phyloP scores from a whole-genome alignment of 2,113 vertebrate species.

The Microcebus murinus region DNA sequence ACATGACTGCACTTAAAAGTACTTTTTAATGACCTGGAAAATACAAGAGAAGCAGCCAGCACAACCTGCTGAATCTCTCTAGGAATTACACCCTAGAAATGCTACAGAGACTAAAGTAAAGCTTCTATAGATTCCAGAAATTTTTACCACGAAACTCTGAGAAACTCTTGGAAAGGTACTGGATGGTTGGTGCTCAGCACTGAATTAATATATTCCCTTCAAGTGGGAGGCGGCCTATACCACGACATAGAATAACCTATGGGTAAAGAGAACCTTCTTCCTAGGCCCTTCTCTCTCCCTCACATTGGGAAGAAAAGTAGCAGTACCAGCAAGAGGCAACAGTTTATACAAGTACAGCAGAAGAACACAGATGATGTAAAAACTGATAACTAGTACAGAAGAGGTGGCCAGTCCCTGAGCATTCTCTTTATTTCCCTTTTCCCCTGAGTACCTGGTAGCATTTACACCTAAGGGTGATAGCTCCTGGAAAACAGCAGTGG shows the following conservation, averaged over 20 bases:
- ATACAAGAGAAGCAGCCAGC: neutral
- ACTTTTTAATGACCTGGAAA: neutral
- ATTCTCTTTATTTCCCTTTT: neutral
- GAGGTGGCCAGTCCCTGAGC: neutral
- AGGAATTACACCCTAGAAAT: slow-evolving; percentile 5
- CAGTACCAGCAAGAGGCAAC: neutral
- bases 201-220: neutral
- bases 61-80: neutral
- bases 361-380: neutral
- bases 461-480: neutral
- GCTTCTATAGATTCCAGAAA: neutral
- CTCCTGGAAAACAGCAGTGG: neutral
- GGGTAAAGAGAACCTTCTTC: neutral
- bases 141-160: slow-evolving; percentile 36
- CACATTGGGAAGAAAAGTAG: neutral
- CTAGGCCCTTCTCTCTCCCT: neutral
- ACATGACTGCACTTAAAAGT: neutral
- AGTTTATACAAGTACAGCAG: neutral
- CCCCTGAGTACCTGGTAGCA: neutral
- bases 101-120: neutral
- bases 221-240: neutral
- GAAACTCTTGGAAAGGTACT: neutral
- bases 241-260: neutral
- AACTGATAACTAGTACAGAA: neutral
- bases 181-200: neutral